Base-by-base conservation (phyloP, 2,888 invertebrate genomes). In the Rhagium mordax region DNA sequence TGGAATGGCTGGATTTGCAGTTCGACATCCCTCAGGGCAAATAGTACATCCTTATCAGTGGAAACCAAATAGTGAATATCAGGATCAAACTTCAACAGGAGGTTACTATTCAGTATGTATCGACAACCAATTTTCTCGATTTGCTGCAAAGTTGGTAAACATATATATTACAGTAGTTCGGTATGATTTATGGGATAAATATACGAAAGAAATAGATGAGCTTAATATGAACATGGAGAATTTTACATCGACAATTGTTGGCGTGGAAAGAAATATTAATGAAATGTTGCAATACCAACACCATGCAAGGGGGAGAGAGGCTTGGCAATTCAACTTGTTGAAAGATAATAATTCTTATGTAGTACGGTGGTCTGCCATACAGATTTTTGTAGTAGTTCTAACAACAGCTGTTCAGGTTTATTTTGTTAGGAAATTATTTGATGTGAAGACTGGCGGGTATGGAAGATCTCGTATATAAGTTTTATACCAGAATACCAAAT, bases 161-260 rank as follows among this genome's bases (percentile, higher is more conserved):
- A 89, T 97, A 75, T 97, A 97, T 84, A 91, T 97, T 72, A 96
- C 97, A 0, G 96, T 97, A 3, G 96, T 97, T 70, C 92, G 96
- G 84, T 96, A 96, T 83, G 97, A 97, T 84, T 93, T 96, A 87
- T 98, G 98, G 98, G 96, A 97, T 83, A 92, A 95, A 84, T 97
- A 95, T 83, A 93, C 96, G 0, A 93, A 96, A 85, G 98, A 98
- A 88, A 91, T 98, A 20, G 95, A 97, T 84, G 94, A 94, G 57
- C 87, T 97, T 74, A 94, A 97, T 85, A 90, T 96, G 85, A 95
- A 96, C 80, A 96, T 97, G 83, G 93, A 94, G 80, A 98, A 97
- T 87, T 97, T 97, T 83, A 97, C 97, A 59, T 89, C 87, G 60
- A 90, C 94, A 0, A 93, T 96, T 70, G 91, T 93, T 68, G 92